Evolutionary conservation across 2,888 invertebrate species (phyloP).

Genomic region (Hirtodrosophila alboralis): DNA sequence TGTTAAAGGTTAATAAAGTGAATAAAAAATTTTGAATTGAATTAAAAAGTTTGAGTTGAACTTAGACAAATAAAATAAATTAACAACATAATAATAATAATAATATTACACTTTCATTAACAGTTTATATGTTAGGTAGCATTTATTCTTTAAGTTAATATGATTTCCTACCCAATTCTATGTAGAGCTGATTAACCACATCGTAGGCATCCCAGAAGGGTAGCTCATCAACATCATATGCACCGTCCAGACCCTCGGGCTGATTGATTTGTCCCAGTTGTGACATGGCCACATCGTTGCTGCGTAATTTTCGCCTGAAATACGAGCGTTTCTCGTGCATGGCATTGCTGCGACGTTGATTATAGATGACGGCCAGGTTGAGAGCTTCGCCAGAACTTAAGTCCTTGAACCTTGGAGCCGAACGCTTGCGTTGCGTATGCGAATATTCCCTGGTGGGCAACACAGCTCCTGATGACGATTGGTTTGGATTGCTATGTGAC

Average conservation of each 20-base stretch:
- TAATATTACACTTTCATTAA: no score
- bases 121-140: no score
- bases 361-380: slow-evolving; percentile 79
- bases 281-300: slow-evolving; percentile 62
- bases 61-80: no score
- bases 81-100: no score
- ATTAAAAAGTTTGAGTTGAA: no score
- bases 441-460: slow-evolving; percentile 16
- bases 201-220: slow-evolving; percentile 96
- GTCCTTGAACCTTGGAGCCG: slow-evolving; percentile 22
- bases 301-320: slow-evolving; percentile 70
- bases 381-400: slow-evolving; percentile 54
- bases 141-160: no score
- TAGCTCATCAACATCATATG: slow-evolving; percentile 79
- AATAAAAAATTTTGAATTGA: no score
- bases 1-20: no score
- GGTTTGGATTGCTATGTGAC: slow-evolving; percentile 80
- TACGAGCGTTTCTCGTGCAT: slow-evolving; percentile 78
- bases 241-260: slow-evolving; percentile 58
- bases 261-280: slow-evolving; percentile 42
- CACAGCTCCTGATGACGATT: slow-evolving; percentile 56
- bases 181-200: slow-evolving; percentile 94
- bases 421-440: slow-evolving; percentile 48
- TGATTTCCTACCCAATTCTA: slow-evolving; percentile 91
- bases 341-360: slow-evolving; percentile 77